A percentile compares a stretch with the other conserved stretches of the same genome.
Conservation (phyloP, 1,140 invertebrate species). For the Sitobion miscanthi region DNA sequence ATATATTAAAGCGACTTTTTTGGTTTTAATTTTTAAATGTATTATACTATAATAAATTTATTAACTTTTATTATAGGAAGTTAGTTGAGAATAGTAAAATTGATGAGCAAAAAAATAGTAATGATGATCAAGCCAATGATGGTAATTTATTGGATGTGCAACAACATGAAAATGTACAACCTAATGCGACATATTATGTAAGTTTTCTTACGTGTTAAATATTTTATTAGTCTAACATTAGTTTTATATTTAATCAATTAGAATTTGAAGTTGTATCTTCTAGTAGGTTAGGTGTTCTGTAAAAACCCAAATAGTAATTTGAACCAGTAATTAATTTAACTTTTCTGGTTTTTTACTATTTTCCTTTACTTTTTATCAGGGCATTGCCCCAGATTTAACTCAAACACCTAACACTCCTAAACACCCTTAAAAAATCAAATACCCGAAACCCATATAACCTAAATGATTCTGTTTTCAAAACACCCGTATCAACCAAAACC, state of each 20-base stretch:
- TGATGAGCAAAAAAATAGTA: constrained; percentile 11
- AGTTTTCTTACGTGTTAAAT: not conserved
- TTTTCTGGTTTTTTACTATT: not conserved
- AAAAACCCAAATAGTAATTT: not conserved
- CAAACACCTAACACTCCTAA: too few species aligned
- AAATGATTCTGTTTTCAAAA: too few species aligned
- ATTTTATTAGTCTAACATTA: not conserved
- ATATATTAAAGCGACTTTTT: not conserved
- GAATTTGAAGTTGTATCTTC: not conserved
- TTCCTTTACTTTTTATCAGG: not conserved
- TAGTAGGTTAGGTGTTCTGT: not conserved
- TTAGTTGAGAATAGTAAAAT: constrained; percentile 37
- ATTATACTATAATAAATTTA: not conserved
- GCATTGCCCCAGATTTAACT: too few species aligned
- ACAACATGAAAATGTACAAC: not conserved
- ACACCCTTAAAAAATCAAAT: too few species aligned
- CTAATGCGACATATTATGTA: not conserved
- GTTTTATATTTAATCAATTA: not conserved
- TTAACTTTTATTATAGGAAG: not conserved
- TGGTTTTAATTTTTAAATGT: not conserved
- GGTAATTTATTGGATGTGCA: not conserved
- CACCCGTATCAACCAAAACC: too few species aligned
- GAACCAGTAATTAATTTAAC: not conserved
- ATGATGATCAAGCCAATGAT: not conserved
- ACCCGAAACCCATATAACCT: too few species aligned